These are phyloP conservation scores for Corythoichthys intestinalis DNA, from an alignment of 2,113 vertebrate species.

Conservation along the genomic window DNA sequence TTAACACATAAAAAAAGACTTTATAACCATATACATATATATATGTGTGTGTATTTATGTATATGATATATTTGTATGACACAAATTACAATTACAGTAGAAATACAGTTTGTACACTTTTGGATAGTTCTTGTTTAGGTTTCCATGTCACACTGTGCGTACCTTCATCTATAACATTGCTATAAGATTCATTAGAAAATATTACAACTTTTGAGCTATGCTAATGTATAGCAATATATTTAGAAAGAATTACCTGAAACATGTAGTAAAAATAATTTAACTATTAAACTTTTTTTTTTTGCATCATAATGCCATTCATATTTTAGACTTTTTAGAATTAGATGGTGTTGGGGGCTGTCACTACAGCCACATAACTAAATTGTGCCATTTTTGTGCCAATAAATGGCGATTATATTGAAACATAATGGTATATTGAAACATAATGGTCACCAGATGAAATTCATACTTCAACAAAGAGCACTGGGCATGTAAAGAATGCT, in stretches of 20 bases:
- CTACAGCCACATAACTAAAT: conserved; percentile 34
- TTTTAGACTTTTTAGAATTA: conserved; percentile 54
- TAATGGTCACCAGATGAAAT: conserved; percentile 38
- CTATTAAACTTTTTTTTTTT: conserved; percentile 73
- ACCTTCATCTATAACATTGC: conserved; percentile 67
- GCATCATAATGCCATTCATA: conserved; percentile 66
- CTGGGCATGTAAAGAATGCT: conserved; percentile 21
- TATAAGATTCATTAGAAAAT: conserved; percentile 76
- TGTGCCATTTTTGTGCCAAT: conserved; percentile 47
- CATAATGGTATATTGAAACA: conserved; percentile 32
- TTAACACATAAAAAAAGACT: conserved; percentile 98
- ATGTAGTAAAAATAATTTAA: conserved; percentile 78
- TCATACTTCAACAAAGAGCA: conserved; percentile 39
- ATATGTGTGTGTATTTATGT: conserved; percentile 79
- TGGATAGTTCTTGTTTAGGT: conserved; percentile 83
- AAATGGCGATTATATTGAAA: conserved; percentile 16
- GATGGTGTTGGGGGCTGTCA: conserved; percentile 34
- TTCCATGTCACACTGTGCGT: conserved; percentile 72
- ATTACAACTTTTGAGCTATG: conserved; percentile 78
- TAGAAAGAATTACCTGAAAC: conserved; percentile 80
- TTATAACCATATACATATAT: conserved; percentile 85
- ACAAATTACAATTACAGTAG: conserved; percentile 98
- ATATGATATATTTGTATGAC: conserved; percentile 87
- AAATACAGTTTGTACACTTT: conserved; percentile 94
- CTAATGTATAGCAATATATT: conserved; percentile 81